Evolutionary conservation across 2,113 vertebrate genomes (phyloP).

Genomic region (Naja naja): DNA sequence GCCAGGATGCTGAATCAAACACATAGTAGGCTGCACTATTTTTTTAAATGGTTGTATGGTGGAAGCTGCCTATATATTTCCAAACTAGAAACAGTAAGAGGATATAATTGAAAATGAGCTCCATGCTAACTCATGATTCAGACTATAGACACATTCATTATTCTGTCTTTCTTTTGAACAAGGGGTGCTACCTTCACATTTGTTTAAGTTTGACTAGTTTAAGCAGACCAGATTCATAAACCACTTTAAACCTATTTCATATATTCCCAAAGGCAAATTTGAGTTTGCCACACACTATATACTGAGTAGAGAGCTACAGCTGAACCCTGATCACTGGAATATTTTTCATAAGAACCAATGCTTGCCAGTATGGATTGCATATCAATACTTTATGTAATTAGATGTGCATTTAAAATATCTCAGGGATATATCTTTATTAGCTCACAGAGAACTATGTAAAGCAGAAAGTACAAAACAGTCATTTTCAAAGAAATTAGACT

Average conservation of each 20-base stretch:
- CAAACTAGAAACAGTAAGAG: neutral
- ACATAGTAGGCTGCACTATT: accelerated
- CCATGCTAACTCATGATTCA: neutral
- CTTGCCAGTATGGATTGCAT: neutral
- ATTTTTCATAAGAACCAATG: neutral
- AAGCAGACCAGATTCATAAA: neutral
- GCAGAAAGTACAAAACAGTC: neutral
- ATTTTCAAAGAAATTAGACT: neutral
- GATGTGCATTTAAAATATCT: neutral
- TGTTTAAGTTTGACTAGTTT: neutral
- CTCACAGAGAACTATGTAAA: neutral
- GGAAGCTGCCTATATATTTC: neutral
- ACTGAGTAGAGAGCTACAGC: neutral
- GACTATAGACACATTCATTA: neutral
- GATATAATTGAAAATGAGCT: neutral
- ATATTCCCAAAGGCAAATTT: neutral
- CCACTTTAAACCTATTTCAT: neutral
- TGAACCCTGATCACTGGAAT: neutral
- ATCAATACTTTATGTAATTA: neutral
- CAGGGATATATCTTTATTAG: neutral
- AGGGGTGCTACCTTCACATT: neutral
- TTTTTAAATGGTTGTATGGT: neutral
- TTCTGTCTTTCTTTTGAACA: neutral
- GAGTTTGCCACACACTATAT: neutral
- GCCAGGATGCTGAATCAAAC: neutral